Evolutionary conservation across 2,797 vertebrate species (phyloP).

Genomic region (Platalea minor): DNA sequence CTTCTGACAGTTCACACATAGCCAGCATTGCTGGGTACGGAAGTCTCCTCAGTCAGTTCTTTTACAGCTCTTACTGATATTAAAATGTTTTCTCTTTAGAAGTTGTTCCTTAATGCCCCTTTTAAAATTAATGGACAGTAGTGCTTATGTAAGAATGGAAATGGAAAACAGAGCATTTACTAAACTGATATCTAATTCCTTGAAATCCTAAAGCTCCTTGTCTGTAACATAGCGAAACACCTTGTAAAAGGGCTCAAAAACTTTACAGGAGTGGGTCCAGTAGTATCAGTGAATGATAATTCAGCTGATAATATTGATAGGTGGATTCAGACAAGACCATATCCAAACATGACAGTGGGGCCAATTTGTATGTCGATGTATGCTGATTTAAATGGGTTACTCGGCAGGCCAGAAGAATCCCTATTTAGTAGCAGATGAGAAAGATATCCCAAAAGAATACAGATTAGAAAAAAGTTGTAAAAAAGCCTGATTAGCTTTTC

Average conservation of each 20-base stretch:
- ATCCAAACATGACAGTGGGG: background rate
- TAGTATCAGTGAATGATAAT: background rate
- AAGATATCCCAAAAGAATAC: slow-evolving; percentile 41
- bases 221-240: background rate
- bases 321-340: background rate
- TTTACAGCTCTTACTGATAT: background rate
- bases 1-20: fast-evolving
- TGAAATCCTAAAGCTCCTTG: background rate
- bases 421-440: slow-evolving; percentile 43
- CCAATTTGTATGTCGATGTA: slow-evolving; percentile 10
- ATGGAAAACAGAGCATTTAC: background rate
- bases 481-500: slow-evolving; percentile 11
- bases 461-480: slow-evolving; percentile 31
- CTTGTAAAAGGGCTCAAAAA: background rate
- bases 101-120: background rate
- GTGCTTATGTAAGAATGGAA: background rate
- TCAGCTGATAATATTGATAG: background rate
- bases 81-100: background rate
- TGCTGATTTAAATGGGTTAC: slow-evolving; percentile 50
- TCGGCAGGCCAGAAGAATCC: slow-evolving; percentile 46
- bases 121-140: background rate
- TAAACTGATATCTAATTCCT: background rate
- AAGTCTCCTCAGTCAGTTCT: background rate
- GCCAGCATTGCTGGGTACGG: background rate
- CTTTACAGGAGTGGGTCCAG: background rate